Percentiles rank a stretch among this genome's conserved stretches.
Conservation (phyloP, 2,113 vertebrate species). For the Centropus bengalensis region DNA sequence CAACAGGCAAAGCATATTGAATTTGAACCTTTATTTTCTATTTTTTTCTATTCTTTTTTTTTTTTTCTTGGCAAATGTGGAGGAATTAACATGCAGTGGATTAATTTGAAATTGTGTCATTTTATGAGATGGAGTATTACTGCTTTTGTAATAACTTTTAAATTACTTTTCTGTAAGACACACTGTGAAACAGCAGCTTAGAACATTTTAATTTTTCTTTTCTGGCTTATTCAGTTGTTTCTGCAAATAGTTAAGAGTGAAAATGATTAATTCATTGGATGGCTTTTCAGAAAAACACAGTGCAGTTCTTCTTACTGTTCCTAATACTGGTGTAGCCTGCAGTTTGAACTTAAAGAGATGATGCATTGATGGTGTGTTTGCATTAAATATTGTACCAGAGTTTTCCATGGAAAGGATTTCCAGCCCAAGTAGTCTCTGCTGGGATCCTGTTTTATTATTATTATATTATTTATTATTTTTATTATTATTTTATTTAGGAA, state of each 20-base stretch:
- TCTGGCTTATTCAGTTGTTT: slow-evolving; percentile 25
- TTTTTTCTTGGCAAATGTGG: background rate
- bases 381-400: background rate
- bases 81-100: background rate
- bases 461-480: background rate
- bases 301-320: background rate
- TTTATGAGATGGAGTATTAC: slow-evolving; percentile 17
- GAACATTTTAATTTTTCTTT: slow-evolving; percentile 49
- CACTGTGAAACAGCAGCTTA: background rate
- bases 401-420: background rate
- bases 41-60: background rate
- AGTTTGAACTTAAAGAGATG: background rate
- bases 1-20: background rate
- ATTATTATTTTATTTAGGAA: background rate
- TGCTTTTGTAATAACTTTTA: slow-evolving; percentile 48
- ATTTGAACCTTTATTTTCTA: background rate
- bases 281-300: background rate
- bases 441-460: background rate
- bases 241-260: slow-evolving; percentile 5
- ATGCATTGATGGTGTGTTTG: background rate
- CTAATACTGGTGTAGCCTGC: background rate
- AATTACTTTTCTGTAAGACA: slow-evolving; percentile 52
- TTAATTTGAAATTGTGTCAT: slow-evolving; percentile 12
- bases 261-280: background rate
- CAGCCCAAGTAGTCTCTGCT: background rate